Percentiles rank a stretch among this genome's conserved stretches.
These are phyloP conservation scores for Didymodactylos carnosus DNA, from an alignment of 2,888 invertebrate genomes.

Conservation along the genomic window DNA sequence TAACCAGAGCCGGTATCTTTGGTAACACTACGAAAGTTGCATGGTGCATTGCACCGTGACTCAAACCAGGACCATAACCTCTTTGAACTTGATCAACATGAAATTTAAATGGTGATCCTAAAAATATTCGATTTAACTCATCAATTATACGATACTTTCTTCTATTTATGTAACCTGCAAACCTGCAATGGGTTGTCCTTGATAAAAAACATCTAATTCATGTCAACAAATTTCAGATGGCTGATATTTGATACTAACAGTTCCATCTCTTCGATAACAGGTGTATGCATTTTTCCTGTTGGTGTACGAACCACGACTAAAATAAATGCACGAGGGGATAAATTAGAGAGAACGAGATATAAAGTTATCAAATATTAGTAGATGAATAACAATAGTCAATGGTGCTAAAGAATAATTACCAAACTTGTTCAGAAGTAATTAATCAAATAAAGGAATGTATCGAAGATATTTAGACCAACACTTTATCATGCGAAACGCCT, in stretches of 20 bases:
- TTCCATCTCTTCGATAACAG: conserved; percentile 76
- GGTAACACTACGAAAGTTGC: conserved; percentile 82
- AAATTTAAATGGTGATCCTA: conserved; percentile 43
- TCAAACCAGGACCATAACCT: conserved; percentile 66
- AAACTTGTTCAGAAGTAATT: too few species aligned
- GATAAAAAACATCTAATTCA: conserved; percentile 76
- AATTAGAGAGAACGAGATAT: too few species aligned
- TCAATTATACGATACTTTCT: too few species aligned
- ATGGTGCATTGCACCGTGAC: conserved; percentile 76
- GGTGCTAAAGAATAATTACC: too few species aligned
- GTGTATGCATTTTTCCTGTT: conserved; percentile 58
- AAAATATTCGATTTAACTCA: too few species aligned
- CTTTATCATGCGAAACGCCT: too few species aligned
- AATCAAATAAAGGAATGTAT: too few species aligned
- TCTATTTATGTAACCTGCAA: too few species aligned
- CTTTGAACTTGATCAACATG: conserved; percentile 13
- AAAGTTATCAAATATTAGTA: too few species aligned
- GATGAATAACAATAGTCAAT: too few species aligned
- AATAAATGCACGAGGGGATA: too few species aligned
- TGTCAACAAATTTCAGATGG: conserved; percentile 83
- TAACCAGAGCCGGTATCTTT: conserved; percentile 62
- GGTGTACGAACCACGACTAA: conserved; percentile 57
- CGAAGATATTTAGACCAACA: too few species aligned
- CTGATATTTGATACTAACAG: conserved; percentile 79
- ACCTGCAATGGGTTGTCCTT: conserved; percentile 86